These are phyloP conservation scores for Eristalinus sepulchralis DNA, from an alignment of 2,888 invertebrate genomes.

Conservation along the genomic window DNA sequence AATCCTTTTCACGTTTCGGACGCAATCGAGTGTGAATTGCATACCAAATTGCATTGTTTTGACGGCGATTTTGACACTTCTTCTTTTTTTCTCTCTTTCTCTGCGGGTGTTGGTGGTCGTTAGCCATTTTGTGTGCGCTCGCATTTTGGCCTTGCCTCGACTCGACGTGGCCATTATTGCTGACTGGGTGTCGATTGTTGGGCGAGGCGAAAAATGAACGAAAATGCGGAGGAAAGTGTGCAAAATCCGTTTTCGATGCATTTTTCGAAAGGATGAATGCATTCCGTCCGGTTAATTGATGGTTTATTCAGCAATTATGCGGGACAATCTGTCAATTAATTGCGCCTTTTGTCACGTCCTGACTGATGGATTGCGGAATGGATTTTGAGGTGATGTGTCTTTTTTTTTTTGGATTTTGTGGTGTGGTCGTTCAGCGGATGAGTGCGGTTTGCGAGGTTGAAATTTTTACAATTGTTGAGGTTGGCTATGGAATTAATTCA, in stretches of 20 bases:
- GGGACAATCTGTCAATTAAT: conserved; percentile 66
- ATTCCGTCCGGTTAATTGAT: conserved; percentile 58
- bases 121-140: conserved; percentile 32
- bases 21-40: conserved; percentile 70
- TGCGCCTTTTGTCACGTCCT: conserved; percentile 19
- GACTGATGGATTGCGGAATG: neutral
- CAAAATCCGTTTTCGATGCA: conserved; percentile 61
- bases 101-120: neutral
- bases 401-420: neutral
- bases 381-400: neutral
- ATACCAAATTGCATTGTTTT: conserved; percentile 71
- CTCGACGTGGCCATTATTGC: conserved; percentile 55
- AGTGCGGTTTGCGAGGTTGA: neutral
- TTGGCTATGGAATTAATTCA: neutral
- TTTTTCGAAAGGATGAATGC: conserved; percentile 60
- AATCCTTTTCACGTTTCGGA: conserved; percentile 50
- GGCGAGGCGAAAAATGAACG: neutral
- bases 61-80: neutral
- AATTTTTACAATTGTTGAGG: neutral
- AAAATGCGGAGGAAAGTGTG: neutral
- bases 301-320: conserved; percentile 69
- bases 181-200: conserved; percentile 54
- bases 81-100: neutral
- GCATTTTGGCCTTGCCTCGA: conserved; percentile 14
- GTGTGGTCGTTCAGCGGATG: neutral